These are phyloP conservation scores for Phenganax subtilis DNA, from an alignment of 92 coral and sea anemone genomes.

Conservation along the genomic window DNA sequence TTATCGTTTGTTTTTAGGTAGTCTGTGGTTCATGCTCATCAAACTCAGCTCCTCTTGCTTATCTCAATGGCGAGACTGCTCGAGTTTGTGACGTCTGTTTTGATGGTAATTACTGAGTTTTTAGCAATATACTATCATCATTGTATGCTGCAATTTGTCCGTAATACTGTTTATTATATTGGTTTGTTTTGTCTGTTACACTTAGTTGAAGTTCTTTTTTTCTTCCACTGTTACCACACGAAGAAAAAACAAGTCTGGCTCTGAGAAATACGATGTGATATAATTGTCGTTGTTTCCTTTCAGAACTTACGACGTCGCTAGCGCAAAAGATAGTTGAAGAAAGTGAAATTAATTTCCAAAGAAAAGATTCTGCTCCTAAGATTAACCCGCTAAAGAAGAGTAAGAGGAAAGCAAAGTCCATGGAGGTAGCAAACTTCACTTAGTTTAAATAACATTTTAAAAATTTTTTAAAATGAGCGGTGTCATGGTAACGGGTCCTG, in stretches of 20 bases:
- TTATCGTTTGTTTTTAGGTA: slow-evolving; percentile 51
- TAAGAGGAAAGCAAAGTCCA: neutral
- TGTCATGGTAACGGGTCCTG: too few relatives aligned
- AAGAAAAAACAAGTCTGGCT: too few relatives aligned
- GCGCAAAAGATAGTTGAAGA: neutral
- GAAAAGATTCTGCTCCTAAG: neutral
- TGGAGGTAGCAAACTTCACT: neutral
- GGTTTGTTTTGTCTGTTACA: neutral
- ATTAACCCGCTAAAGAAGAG: neutral
- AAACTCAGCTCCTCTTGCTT: slow-evolving; percentile 78
- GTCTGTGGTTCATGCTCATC: slow-evolving; percentile 93
- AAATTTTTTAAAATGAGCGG: too few relatives aligned
- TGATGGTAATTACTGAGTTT: slow-evolving; percentile 33
- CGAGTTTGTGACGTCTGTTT: slow-evolving; percentile 88
- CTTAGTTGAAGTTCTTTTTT: too few relatives aligned
- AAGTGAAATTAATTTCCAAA: neutral
- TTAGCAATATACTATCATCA: too few relatives aligned
- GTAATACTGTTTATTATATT: neutral
- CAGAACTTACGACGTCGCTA: neutral
- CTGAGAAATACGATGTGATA: neutral
- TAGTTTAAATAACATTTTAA: neutral
- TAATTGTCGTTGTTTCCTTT: neutral
- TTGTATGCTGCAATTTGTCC: too few relatives aligned
- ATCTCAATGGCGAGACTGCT: slow-evolving; percentile 74
- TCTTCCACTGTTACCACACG: too few relatives aligned